Percentiles rank a stretch among this genome's conserved stretches.
These are phyloP conservation scores for Channa argus DNA, from an alignment of 2,113 vertebrate genomes.

Conservation along the genomic window DNA sequence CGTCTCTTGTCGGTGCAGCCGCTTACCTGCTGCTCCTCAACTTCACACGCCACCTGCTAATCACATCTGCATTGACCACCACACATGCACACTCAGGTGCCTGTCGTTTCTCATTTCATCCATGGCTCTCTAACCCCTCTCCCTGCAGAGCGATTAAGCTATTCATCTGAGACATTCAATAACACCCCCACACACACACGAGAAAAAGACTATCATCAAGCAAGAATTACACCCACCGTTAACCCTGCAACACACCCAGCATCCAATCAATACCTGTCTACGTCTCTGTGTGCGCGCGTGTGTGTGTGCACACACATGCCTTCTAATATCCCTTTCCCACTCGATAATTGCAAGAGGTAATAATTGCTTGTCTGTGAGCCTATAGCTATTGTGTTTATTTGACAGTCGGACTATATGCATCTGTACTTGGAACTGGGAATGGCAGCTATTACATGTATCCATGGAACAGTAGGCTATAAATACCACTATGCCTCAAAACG, in stretches of 20 bases:
- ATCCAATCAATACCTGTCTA: slow-evolving; percentile 71
- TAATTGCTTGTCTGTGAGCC: slow-evolving; percentile 72
- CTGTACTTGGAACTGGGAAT: slow-evolving; percentile 47
- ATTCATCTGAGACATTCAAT: slow-evolving; percentile 79
- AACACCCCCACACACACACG: slow-evolving; percentile 43
- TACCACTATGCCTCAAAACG: slow-evolving; percentile 51
- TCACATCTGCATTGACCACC: slow-evolving; percentile 52
- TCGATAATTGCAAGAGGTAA: slow-evolving; percentile 73
- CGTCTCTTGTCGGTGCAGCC: not conserved
- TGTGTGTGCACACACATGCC: slow-evolving; percentile 23
- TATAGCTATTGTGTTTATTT: slow-evolving; percentile 69
- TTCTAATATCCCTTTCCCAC: slow-evolving; percentile 66
- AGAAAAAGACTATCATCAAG: slow-evolving; percentile 71
- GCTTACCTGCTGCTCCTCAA: slow-evolving; percentile 13
- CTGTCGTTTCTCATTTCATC: slow-evolving; percentile 69
- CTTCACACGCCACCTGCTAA: slow-evolving; percentile 44
- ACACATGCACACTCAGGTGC: slow-evolving; percentile 2
- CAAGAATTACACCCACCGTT: slow-evolving; percentile 79
- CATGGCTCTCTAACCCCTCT: slow-evolving; percentile 67
- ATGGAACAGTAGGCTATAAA: slow-evolving; percentile 59
- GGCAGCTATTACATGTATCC: slow-evolving; percentile 59
- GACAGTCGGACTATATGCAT: slow-evolving; percentile 42
- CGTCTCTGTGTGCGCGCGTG: slow-evolving; percentile 10
- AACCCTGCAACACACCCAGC: slow-evolving; percentile 69
- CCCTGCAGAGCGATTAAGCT: slow-evolving; percentile 73